Conservation (phyloP, 2,113 vertebrate species). For the Eira barbara region DNA sequence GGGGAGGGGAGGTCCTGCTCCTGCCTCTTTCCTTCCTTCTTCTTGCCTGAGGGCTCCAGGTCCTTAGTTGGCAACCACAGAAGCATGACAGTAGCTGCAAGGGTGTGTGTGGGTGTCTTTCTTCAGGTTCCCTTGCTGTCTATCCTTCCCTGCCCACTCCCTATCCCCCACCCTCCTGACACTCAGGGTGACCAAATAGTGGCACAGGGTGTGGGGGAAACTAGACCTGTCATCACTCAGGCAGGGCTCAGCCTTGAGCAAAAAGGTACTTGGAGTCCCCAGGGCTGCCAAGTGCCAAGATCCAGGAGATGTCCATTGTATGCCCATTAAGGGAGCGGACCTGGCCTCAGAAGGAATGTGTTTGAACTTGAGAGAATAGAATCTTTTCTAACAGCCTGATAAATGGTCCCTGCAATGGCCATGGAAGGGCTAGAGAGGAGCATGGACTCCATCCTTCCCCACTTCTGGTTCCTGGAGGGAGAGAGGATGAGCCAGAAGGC, state of each 20-base stretch:
- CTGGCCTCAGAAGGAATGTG: not conserved
- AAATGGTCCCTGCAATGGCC: not conserved
- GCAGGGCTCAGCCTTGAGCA: not conserved
- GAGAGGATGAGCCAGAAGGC: not conserved
- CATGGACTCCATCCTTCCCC: not conserved
- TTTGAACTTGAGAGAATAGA: not conserved
- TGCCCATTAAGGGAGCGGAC: not conserved
- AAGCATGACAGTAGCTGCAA: not conserved
- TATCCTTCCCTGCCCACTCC: not conserved
- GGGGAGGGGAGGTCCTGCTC: not conserved
- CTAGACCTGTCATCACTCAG: slow-evolving; percentile 13
- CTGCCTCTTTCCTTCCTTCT: not conserved
- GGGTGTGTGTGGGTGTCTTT: slow-evolving; percentile 20
- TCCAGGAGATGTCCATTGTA: not conserved
- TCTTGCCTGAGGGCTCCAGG: not conserved
- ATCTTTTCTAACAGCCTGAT: not conserved
- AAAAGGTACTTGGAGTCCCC: not conserved
- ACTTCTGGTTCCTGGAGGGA: not conserved
- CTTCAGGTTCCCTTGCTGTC: not conserved
- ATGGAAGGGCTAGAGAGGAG: not conserved
- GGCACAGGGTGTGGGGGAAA: slow-evolving; percentile 44
- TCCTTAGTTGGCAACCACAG: not conserved
- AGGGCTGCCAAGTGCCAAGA: not conserved
- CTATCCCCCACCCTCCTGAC: not conserved
- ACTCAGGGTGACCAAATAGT: not conserved